phyloP scores from a whole-genome alignment of 2,888 invertebrate genomes.

The Himalopsyche anomala region DNA sequence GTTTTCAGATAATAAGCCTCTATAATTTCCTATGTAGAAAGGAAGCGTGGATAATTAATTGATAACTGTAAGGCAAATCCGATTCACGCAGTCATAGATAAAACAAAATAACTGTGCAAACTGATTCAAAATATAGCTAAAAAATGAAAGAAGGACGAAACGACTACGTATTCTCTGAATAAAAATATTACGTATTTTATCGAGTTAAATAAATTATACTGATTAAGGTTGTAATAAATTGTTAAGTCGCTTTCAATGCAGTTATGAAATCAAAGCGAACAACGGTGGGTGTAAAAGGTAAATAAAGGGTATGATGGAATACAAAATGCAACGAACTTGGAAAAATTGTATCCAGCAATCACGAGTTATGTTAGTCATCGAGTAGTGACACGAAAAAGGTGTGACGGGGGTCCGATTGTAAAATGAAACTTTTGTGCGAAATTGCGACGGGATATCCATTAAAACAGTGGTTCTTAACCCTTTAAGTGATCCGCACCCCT shows the following conservation, averaged over 20 bases:
- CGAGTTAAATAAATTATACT: not conserved
- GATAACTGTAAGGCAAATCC: too few relatives aligned
- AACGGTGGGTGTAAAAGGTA: not conserved
- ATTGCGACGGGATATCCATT: not conserved
- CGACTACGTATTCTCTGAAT: too few relatives aligned
- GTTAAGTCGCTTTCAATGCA: not conserved
- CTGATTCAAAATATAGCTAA: too few relatives aligned
- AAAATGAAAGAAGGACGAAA: too few relatives aligned
- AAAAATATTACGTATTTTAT: too few relatives aligned
- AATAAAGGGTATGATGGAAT: not conserved
- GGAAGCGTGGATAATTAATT: too few relatives aligned
- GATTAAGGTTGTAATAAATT: not conserved
- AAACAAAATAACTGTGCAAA: too few relatives aligned
- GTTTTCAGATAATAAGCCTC: too few relatives aligned
- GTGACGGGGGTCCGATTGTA: not conserved
- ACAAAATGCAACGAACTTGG: constrained; percentile 10
- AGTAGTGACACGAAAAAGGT: constrained; percentile 9
- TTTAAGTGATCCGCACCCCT: too few relatives aligned
- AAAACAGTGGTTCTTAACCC: not conserved
- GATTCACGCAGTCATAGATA: too few relatives aligned
- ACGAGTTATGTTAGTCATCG: not conserved
- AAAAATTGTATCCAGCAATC: not conserved
- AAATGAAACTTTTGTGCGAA: not conserved
- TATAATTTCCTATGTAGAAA: too few relatives aligned
- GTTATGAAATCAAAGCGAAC: not conserved